These are phyloP conservation scores for Eclectus roratus DNA, from an alignment of 2,113 vertebrate genomes.

Conservation along the genomic window DNA sequence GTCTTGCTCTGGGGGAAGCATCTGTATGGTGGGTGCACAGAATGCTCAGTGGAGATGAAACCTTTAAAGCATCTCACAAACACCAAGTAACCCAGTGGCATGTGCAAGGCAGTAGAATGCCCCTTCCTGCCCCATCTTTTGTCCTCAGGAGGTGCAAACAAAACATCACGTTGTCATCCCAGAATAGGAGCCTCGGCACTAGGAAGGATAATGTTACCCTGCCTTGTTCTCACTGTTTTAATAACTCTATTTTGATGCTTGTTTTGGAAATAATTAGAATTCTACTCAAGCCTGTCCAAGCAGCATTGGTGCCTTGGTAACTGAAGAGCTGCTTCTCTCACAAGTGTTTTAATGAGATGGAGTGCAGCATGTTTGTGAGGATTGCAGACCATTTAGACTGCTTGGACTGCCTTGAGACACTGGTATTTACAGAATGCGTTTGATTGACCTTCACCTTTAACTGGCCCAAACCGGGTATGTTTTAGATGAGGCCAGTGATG, in stretches of 20 bases:
- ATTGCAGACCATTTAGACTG: not conserved
- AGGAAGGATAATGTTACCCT: not conserved
- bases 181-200: not conserved
- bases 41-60: not conserved
- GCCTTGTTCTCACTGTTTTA: not conserved
- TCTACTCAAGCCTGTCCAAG: not conserved
- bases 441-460: not conserved
- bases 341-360: not conserved
- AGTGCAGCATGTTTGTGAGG: not conserved
- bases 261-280: not conserved
- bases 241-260: not conserved
- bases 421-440: not conserved
- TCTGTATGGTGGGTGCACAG: not conserved
- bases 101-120: fast-evolving
- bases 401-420: not conserved
- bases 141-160: not conserved
- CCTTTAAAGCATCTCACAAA: not conserved
- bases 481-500: not conserved
- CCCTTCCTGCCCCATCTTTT: not conserved
- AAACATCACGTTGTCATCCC: not conserved
- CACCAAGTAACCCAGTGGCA: not conserved
- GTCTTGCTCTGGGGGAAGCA: not conserved
- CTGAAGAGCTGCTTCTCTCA: not conserved
- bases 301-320: not conserved
- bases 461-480: not conserved